These are phyloP conservation scores for Gymnorhina tibicen DNA, from an alignment of 2,113 vertebrate genomes.

Conservation along the genomic window DNA sequence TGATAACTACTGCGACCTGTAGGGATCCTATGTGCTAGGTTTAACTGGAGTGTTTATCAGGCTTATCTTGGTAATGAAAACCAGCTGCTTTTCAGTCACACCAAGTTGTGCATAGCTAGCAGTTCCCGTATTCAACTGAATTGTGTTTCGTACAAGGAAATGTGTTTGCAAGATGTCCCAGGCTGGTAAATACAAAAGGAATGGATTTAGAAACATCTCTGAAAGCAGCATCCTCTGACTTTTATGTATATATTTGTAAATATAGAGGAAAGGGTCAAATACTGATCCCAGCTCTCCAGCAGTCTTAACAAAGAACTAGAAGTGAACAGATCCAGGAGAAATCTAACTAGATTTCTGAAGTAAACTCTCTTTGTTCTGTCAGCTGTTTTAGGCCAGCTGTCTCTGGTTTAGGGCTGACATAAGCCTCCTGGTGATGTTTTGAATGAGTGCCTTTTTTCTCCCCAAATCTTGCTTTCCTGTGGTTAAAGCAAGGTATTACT, in stretches of 20 bases:
- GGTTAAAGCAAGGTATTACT: not conserved
- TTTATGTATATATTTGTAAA: not conserved
- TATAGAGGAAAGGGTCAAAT: not conserved
- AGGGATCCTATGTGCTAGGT: not conserved
- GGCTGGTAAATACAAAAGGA: not conserved
- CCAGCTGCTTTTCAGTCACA: not conserved
- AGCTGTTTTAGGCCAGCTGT: not conserved
- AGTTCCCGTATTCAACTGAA: not conserved
- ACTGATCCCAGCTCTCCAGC: not conserved
- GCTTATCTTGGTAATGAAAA: slow-evolving; percentile 24
- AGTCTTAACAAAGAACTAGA: not conserved
- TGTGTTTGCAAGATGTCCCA: not conserved
- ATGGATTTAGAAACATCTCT: not conserved
- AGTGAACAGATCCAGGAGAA: not conserved
- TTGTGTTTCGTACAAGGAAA: not conserved
- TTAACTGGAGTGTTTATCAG: slow-evolving; percentile 30
- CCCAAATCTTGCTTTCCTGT: not conserved
- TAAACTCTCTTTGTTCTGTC: not conserved
- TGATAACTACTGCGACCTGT: slow-evolving; percentile 10
- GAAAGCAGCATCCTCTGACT: not conserved
- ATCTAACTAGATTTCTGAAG: not conserved
- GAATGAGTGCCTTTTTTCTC: not conserved
- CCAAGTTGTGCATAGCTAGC: not conserved
- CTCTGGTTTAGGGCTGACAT: not conserved
- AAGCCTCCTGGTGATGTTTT: not conserved